Base-by-base conservation (phyloP, 2,888 invertebrate species). In the Opisthograptis luteolata region DNA sequence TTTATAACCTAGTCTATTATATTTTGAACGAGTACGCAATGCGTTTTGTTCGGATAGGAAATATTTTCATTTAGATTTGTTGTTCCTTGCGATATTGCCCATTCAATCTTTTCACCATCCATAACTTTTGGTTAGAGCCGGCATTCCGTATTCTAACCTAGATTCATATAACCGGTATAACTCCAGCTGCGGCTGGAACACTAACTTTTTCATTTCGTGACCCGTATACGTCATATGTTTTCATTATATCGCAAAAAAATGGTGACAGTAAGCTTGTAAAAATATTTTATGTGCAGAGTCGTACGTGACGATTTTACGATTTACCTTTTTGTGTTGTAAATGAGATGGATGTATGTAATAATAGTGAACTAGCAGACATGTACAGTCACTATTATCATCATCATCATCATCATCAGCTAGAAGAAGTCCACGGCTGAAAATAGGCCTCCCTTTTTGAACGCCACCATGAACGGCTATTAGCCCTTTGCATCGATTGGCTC, bases 201-300 rank as follows among this genome's bases (percentile, higher is more conserved):
- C 58, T 60, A 69, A 67, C 67, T 63, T 64, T 59, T 45, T 63
- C 57, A 67, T 60, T 64, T 64, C 58, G 60, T 54, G 53, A 36
- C 44, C 58, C 66, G 61, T 59, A 62, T 67, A n/a, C n/a, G 62
- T 62, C 64, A 54, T 59, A 68, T 70, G 70, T 61, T 68, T 70
- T 70, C 61, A 70, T 70, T 66, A 70, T 60, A 57, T 50, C 51
- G 53, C 62, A 56, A 70, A 64, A n/a, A 67, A 67, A 63, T 59
- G 51, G 46, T 44, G 47, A 52, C 48, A 51, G 56, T 54, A 58
- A 58, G 53, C 62, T 61, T 67, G 43, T 62, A 59, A 64, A 68
- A 64, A 62, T 55, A 39, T 56, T 64, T 59, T 59, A 53, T 62
- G 58, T 58, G 44, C 36, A 45, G 40, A 47, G 54, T 49, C 54